Conservation (phyloP, 2,797 vertebrate species). For the Okamejei kenojei region DNA sequence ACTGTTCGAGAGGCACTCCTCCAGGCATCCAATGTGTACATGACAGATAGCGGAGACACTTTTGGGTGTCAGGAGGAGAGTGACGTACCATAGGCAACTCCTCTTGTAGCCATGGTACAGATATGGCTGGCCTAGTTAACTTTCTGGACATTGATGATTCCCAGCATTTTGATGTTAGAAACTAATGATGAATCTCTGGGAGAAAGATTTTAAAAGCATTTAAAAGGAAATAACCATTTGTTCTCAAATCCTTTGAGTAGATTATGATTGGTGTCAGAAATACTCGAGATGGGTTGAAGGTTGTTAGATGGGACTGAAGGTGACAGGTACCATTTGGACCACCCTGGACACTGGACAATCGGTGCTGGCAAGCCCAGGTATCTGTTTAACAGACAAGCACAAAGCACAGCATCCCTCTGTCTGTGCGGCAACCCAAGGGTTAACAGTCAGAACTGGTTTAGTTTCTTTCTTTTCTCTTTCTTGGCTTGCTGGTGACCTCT, state of each 20-base stretch:
- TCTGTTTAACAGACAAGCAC: not conserved
- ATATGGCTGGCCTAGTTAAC: not conserved
- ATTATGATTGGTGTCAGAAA: not conserved
- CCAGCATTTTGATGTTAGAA: not conserved
- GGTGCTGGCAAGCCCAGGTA: not conserved
- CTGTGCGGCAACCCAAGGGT: not conserved
- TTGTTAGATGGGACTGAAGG: not conserved
- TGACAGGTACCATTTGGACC: too few species aligned
- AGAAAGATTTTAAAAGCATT: not conserved
- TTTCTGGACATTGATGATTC: not conserved
- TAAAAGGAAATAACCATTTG: not conserved
- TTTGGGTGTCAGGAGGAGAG: not conserved
- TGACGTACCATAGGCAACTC: not conserved
- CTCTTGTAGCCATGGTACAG: not conserved
- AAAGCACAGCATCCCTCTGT: not conserved
- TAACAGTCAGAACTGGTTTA: not conserved
- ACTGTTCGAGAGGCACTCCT: not conserved
- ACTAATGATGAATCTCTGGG: not conserved
- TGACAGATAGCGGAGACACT: not conserved
- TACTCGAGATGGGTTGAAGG: not conserved
- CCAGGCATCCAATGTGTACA: not conserved
- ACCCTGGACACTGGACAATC: not conserved
- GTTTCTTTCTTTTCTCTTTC: not conserved
- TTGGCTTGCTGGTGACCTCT: constrained; percentile 8
- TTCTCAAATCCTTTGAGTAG: not conserved